Evolutionary conservation across 2,113 vertebrate species (phyloP), one percentile per base, ranked within the genome.

Genomic region (Aldabrachelys gigantea): DNA sequence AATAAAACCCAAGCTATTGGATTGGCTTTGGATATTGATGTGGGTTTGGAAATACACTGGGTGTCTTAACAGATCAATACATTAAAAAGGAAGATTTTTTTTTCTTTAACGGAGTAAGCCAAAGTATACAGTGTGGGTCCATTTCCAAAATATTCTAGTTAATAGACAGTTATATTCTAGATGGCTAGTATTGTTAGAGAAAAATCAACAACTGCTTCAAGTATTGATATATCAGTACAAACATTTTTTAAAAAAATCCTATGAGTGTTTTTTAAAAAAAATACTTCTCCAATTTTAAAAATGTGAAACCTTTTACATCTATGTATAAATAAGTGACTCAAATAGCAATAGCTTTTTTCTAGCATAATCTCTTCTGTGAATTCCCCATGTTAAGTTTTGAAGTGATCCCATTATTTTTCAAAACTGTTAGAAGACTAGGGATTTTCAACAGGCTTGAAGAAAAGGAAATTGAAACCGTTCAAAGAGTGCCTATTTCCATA

Each of bases 381-480:
- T 69, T 47, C 65, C 87, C 88, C 81, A 92, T 84, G 92, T 86
- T 88, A 94, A 85, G 57, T 79, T 82, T 79, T 89, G 90, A 95
- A 44, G 16, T 16, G 17, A 14, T 87, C 53, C 22, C 69, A 92
- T 81, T 65, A 49, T 76, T 89, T 89, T 92, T 17, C 57, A 92
- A 95, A 94, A 41, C n/a, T 49, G 92, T 87, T n/a, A 91, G 12
- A 81, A 95, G 38, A 76, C 41, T 27, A 24, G 91, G 81, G 65
- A 83, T 92, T 95, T 96, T 96, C 95, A 95, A 50, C 4, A 2
- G 0, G 0, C 0, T 0, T 4, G 50, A 89, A 75, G 17, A 78
- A 78, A 94, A 92, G 16, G 88, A 95, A 95, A 25, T 56, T 87
- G 49, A 35, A 93, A 62, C 27, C 62, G 17, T 24, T 88, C 52